Evolutionary conservation across 2,113 vertebrate genomes (phyloP).

Genomic region (Daphoenositta chrysoptera): DNA sequence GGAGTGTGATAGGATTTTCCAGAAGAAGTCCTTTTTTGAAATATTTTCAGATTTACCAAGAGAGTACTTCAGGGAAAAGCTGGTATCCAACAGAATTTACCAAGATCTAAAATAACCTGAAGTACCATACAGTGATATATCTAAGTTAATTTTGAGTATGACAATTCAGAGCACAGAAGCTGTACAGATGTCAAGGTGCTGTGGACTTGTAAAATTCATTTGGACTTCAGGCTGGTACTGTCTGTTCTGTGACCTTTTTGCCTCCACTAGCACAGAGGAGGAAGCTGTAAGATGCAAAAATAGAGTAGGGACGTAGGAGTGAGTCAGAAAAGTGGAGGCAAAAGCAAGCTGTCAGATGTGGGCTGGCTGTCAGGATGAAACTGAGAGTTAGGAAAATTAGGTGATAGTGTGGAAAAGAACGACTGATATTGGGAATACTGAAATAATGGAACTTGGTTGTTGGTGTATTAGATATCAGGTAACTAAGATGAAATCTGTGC

Average conservation of each 20-base stretch:
- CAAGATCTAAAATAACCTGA: not conserved
- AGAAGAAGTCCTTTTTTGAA: not conserved
- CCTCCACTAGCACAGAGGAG: not conserved
- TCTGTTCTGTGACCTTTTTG: constrained; percentile 1
- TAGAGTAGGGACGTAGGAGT: constrained; percentile 9
- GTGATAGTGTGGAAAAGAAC: not conserved
- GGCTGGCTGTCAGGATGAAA: constrained; percentile 32
- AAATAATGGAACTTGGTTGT: not conserved
- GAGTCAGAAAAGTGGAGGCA: constrained; percentile 40
- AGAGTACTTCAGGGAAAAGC: not conserved
- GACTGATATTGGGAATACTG: not conserved
- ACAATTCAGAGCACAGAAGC: not conserved
- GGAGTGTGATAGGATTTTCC: not conserved
- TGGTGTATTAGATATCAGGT: not conserved
- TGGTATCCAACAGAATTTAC: not conserved
- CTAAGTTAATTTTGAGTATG: not conserved
- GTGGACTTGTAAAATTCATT: not conserved
- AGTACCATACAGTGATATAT: not conserved
- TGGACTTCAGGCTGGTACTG: not conserved
- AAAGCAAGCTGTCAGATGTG: constrained; percentile 40
- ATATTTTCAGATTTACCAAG: not conserved
- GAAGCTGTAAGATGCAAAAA: constrained; percentile 19
- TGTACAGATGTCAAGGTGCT: not conserved
- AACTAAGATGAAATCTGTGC: not conserved
- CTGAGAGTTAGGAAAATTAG: constrained; percentile 16